Conservation (phyloP, 2,113 vertebrate species). For the Microcebus jonahi region DNA sequence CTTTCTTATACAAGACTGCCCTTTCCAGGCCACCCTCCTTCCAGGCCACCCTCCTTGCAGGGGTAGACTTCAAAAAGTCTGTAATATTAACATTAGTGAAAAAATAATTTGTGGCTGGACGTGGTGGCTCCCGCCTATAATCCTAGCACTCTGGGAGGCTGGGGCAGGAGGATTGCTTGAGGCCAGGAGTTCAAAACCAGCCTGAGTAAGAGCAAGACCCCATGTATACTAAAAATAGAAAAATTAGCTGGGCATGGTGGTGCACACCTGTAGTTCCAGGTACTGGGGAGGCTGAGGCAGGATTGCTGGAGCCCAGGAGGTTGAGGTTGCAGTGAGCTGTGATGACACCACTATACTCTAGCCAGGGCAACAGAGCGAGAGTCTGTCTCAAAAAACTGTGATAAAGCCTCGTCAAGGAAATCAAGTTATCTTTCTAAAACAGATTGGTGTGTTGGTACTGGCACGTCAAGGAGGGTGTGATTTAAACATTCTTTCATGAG, state of each 20-base stretch:
- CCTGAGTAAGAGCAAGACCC: background rate
- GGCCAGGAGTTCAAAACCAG: background rate
- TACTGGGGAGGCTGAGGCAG: background rate
- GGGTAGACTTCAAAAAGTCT: background rate
- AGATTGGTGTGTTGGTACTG: background rate
- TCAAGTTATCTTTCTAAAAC: background rate
- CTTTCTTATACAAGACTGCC: background rate
- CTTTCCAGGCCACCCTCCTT: background rate
- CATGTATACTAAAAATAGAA: no score
- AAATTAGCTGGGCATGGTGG: no score
- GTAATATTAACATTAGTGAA: background rate
- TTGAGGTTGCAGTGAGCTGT: background rate
- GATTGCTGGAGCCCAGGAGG: background rate
- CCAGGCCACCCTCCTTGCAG: background rate
- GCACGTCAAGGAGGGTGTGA: no score
- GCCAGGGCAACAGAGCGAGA: background rate
- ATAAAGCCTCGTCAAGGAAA: background rate
- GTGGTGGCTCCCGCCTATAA: background rate
- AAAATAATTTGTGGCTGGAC: background rate
- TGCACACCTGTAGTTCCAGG: no score
- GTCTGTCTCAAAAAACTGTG: background rate
- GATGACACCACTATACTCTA: background rate
- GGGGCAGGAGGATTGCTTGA: background rate
- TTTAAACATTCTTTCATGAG: background rate
- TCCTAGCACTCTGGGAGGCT: background rate